Base-by-base conservation (phyloP, 2,113 vertebrate species). In the Pygoscelis adeliae region DNA sequence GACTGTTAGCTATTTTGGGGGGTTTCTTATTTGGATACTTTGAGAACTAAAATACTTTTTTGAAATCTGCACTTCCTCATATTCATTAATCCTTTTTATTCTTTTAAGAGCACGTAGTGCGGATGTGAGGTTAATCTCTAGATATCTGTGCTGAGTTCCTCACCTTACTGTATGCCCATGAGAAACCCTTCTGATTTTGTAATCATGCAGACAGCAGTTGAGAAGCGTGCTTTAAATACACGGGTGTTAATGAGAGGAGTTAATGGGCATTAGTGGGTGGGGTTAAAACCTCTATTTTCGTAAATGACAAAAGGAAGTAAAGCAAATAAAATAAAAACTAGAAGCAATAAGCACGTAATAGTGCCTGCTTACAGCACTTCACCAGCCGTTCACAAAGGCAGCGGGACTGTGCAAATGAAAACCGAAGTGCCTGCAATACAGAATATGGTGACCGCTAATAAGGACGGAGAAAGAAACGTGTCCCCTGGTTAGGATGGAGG, bases 401-500 rank as follows among this genome's bases (percentile, higher is more conserved):
- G 30, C 70, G 73, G 78, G 44, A 12, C 22, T 21, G 10, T 25
- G 20, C 38, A 22, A 38, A 16, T 12, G 46, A 38, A n/a, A 22
- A 25, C 34, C 21, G 6, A 87, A 49, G 30, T 34, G 26, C 34
- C 46, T 49, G 42, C 5, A 3, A 4, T 55, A 15, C 26, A 56
- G 36, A 50, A 29, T 6, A 2, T 13, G 36, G 56, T 40, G 78
- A 18, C 36, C 30, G 6, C 30, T 66, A 40, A 21, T 44, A 65
- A 25, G 50, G 36, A 66, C 21, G 32, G 29, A 7, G 59, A 61
- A 83, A 40, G n/a, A 12, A 8, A 1, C 5, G 1, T 1, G 0
- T 66, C 58, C n/a, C 27, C 46, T 65, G 58, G 29, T 26, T 67
- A 40, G 82, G 40, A 30, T 27, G 46, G 49, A 58, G 67, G 20